A percentile compares a stretch with the other conserved stretches of the same genome.
These are phyloP conservation scores for Lagopus muta DNA, from an alignment of 2,113 vertebrate species.

Conservation along the genomic window DNA sequence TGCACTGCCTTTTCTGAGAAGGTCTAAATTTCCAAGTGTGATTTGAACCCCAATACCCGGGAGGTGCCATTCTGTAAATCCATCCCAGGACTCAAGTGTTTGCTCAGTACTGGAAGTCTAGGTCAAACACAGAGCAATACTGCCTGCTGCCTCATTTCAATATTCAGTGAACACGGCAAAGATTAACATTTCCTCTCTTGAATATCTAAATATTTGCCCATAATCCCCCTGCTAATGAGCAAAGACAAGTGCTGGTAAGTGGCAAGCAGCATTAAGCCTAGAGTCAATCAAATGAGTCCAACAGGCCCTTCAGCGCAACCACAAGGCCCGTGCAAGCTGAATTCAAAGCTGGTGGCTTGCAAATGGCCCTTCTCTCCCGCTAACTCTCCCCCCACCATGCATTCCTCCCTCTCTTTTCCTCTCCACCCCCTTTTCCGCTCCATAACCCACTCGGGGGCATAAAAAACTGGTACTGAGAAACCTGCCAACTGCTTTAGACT, in stretches of 20 bases:
- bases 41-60: background rate
- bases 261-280: constrained; percentile 90
- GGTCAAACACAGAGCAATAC: constrained; percentile 47
- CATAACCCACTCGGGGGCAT: constrained; percentile 74
- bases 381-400: constrained; percentile 37
- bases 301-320: constrained; percentile 82
- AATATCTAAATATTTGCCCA: constrained; percentile 77
- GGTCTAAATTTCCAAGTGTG: background rate
- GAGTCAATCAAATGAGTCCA: constrained; percentile 92
- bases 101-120: background rate
- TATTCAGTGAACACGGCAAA: constrained; percentile 68
- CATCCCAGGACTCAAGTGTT: background rate
- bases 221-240: constrained; percentile 86
- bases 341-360: constrained; percentile 85
- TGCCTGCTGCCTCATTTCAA: constrained; percentile 66
- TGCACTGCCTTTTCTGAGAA: background rate
- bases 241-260: constrained; percentile 95
- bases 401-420: constrained; percentile 45
- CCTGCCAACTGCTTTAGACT: constrained; percentile 75
- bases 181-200: constrained; percentile 76
- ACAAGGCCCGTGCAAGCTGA: constrained; percentile 84
- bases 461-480: constrained; percentile 78
- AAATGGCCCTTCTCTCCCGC: constrained; percentile 76
- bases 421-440: constrained; percentile 55
- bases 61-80: background rate